phyloP scores from a whole-genome alignment of 2,113 vertebrate genomes.

The Alligator mississippiensis region DNA sequence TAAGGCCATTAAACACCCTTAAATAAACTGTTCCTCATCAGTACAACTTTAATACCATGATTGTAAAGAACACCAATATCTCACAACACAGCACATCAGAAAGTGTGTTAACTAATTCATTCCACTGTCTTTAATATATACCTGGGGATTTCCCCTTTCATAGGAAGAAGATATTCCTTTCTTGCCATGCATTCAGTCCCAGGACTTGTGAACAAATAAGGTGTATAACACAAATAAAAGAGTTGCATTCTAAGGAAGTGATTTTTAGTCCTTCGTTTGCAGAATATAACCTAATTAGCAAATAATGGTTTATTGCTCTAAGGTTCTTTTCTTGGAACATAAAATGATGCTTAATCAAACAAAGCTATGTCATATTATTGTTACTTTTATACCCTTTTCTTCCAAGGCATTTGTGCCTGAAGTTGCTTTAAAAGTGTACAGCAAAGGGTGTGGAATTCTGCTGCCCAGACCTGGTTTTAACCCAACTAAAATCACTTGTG shows the following conservation, averaged over 20 bases:
- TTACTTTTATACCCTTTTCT: background rate
- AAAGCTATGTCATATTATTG: background rate
- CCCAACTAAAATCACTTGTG: background rate
- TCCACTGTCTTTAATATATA: background rate
- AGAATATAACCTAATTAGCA: background rate
- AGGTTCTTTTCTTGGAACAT: background rate
- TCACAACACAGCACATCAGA: background rate
- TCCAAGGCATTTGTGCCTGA: background rate
- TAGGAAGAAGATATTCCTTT: accelerated
- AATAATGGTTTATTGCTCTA: background rate
- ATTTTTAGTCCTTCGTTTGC: accelerated
- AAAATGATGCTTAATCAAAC: background rate
- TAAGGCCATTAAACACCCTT: background rate
- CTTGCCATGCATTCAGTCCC: background rate
- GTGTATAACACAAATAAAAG: background rate
- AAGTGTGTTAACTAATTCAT: background rate
- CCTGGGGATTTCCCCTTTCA: background rate
- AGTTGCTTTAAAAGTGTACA: background rate
- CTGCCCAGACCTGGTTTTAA: background rate
- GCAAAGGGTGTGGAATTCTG: background rate
- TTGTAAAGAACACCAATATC: background rate
- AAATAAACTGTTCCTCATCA: background rate
- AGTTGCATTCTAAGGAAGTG: background rate
- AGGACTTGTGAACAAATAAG: background rate
- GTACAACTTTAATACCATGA: background rate